Evolutionary conservation across 92 coral and sea anemone species (phyloP).

Genomic region (Actinernus sp.): DNA sequence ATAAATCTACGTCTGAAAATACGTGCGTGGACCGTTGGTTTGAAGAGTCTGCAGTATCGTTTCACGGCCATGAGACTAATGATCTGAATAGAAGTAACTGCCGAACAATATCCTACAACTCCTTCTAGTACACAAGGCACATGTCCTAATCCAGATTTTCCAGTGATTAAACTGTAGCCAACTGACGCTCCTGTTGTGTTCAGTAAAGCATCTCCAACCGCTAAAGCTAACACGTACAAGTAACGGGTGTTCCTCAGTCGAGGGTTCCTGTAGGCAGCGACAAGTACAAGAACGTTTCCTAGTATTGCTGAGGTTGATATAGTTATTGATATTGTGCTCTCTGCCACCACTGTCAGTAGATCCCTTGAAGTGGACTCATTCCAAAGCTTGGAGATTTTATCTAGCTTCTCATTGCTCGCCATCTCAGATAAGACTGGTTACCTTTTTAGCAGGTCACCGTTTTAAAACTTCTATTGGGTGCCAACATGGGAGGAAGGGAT

Average conservation of each 20-base stretch:
- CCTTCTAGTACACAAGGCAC: not conserved
- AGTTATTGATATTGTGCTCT: not conserved
- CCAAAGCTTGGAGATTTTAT: no score
- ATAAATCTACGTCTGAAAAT: not conserved
- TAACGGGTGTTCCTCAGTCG: not conserved
- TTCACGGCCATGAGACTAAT: not conserved
- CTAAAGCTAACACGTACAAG: not conserved
- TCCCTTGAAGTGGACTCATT: not conserved
- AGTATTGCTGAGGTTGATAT: not conserved
- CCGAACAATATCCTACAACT: not conserved
- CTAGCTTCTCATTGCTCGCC: no score
- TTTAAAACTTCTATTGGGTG: no score
- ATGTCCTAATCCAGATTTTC: not conserved
- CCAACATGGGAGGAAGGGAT: no score
- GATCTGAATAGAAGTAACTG: not conserved
- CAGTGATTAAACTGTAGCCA: not conserved
- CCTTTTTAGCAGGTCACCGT: no score
- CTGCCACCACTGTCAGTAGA: not conserved
- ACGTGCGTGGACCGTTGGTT: not conserved
- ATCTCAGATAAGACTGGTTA: no score
- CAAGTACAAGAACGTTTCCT: not conserved
- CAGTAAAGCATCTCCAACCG: not conserved
- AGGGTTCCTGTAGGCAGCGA: slow-evolving; percentile 1
- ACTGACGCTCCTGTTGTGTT: not conserved
- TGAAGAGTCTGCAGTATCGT: not conserved